Conservation (phyloP, 2,797 vertebrate genomes). For the Pogonophryne albipinna region DNA sequence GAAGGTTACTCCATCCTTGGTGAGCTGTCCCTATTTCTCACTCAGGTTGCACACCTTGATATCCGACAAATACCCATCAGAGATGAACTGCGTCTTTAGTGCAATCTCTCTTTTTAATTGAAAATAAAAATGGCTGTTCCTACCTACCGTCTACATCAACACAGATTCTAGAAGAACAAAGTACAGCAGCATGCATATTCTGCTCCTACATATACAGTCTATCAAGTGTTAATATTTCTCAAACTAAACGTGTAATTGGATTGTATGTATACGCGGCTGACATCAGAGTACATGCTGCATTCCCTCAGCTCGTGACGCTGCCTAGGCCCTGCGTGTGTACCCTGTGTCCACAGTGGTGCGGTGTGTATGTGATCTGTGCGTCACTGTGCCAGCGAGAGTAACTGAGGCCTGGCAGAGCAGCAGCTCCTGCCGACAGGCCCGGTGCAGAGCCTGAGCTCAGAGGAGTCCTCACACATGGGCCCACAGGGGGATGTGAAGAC, state of each 20-base stretch:
- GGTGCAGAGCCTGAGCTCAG: constrained; percentile 53
- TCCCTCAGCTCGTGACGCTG: constrained; percentile 42
- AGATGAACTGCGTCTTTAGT: constrained; percentile 1
- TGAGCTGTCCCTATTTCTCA: constrained; percentile 73
- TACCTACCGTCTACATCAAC: not conserved
- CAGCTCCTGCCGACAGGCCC: constrained; percentile 57
- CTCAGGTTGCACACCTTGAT: constrained; percentile 38
- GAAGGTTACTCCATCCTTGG: constrained; percentile 72
- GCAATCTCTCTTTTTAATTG: constrained; percentile 1
- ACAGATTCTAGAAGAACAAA: not conserved
- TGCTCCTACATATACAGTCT: not conserved
- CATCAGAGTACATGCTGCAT: constrained; percentile 44
- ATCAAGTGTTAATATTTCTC: not conserved
- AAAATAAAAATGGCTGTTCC: constrained; percentile 5
- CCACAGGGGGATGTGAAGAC: constrained; percentile 40
- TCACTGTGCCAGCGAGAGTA: constrained; percentile 69
- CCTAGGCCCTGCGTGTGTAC: constrained; percentile 33
- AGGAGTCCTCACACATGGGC: constrained; percentile 39
- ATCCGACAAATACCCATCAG: constrained; percentile 16
- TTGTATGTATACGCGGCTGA: constrained; percentile 24
- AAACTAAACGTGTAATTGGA: constrained; percentile 22
- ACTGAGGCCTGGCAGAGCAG: constrained; percentile 62
- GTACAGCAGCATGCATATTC: not conserved
- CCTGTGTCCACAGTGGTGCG: constrained; percentile 43
- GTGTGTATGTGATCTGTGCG: constrained; percentile 60